Conservation (phyloP, 2,888 invertebrate genomes). For the Cryptus viduatorius region DNA sequence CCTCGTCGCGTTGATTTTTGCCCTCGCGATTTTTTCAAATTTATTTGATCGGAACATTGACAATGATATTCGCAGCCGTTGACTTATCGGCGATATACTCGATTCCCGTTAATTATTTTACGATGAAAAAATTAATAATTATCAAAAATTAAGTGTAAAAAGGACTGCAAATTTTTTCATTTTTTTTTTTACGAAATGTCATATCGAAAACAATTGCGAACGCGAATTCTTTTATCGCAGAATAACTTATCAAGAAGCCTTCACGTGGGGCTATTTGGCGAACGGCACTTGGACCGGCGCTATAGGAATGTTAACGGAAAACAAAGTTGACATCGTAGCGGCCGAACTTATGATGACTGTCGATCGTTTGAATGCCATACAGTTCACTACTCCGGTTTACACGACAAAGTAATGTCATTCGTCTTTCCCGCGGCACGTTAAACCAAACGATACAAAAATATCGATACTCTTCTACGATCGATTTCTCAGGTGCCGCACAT, state of each 20-base stretch:
- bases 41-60: slow-evolving; percentile 6
- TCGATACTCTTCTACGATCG: not conserved
- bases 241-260: slow-evolving; percentile 71
- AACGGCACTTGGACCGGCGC: slow-evolving; percentile 81
- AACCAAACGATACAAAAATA: not conserved
- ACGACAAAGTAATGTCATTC: slow-evolving; percentile 76
- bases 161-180: not conserved
- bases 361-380: slow-evolving; percentile 77
- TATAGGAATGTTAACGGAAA: slow-evolving; percentile 75
- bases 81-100: not conserved
- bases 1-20: not conserved
- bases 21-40: not conserved
- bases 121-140: not conserved
- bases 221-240: slow-evolving; percentile 54
- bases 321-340: slow-evolving; percentile 79
- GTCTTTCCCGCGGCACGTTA: not conserved
- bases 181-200: not conserved
- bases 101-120: not conserved
- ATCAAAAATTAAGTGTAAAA: not conserved
- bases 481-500: slow-evolving; percentile 77
- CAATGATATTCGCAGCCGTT: not conserved
- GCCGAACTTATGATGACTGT: slow-evolving; percentile 81
- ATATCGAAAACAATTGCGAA: slow-evolving; percentile 2
- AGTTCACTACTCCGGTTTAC: slow-evolving; percentile 81
- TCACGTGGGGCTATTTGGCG: slow-evolving; percentile 76